A percentile compares a stretch with the other conserved stretches of the same genome.
Evolutionary conservation across 2,888 invertebrate species (phyloP).

Genomic region (Heliconius cydno): DNA sequence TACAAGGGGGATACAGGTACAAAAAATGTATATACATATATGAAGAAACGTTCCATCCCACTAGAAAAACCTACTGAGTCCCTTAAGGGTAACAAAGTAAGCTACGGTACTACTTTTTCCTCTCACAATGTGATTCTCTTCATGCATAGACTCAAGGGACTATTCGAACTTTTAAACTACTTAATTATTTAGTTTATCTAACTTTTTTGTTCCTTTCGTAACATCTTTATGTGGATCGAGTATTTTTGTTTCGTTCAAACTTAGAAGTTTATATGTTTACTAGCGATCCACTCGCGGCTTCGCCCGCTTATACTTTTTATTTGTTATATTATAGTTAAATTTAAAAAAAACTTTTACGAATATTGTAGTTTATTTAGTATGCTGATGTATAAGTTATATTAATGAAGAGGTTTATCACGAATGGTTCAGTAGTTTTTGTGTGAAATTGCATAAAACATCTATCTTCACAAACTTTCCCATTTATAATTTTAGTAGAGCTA

Average conservation of each 20-base stretch:
- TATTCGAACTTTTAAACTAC: constrained; percentile 24
- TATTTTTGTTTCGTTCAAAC: not conserved
- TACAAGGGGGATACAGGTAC: not conserved
- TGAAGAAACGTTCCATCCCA: not conserved
- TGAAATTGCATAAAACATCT: not conserved
- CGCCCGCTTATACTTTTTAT: not conserved
- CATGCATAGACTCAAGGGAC: constrained; percentile 15
- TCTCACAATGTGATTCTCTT: constrained; percentile 25
- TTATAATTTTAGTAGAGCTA: not conserved
- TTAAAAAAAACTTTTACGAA: not conserved
- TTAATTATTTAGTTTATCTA: constrained; percentile 25
- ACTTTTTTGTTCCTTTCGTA: constrained; percentile 6
- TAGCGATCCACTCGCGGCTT: not conserved
- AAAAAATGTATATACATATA: not conserved
- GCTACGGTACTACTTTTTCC: not conserved
- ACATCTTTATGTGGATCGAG: not conserved
- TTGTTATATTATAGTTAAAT: not conserved
- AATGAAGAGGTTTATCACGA: not conserved
- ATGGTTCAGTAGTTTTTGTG: not conserved
- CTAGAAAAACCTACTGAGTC: not conserved
- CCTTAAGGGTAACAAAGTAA: constrained; percentile 6
- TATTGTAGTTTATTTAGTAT: not conserved
- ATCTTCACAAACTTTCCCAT: not conserved
- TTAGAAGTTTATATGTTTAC: not conserved
- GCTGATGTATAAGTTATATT: not conserved